Percentiles rank a stretch among this genome's conserved stretches.
Conservation (phyloP, 2,888 invertebrate genomes). For the Eugnorisma glareosa region DNA sequence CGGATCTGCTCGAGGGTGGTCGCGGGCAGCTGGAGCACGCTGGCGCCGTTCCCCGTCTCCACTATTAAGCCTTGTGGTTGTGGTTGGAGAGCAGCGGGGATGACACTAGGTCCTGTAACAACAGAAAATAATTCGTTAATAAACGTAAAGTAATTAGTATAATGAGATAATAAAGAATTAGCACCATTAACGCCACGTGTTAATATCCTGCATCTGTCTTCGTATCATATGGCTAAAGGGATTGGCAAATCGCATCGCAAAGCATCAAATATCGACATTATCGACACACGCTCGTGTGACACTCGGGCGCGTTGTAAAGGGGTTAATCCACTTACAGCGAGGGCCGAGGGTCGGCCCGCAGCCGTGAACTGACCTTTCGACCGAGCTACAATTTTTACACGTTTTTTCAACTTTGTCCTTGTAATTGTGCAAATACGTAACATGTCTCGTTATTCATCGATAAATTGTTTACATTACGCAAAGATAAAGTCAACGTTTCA, state of each 20-base stretch:
- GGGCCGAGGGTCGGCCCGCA: conserved; percentile 80
- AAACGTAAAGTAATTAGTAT: conserved; percentile 3
- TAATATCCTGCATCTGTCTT: conserved; percentile 71
- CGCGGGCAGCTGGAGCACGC: conserved; percentile 91
- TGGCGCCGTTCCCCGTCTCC: conserved; percentile 92
- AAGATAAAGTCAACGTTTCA: conserved; percentile 59
- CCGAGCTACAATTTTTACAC: conserved; percentile 70
- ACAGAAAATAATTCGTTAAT: conserved; percentile 59
- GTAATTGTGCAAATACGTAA: conserved; percentile 51
- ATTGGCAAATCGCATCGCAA: conserved; percentile 63
- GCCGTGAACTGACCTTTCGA: conserved; percentile 83
- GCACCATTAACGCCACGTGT: conserved; percentile 37
- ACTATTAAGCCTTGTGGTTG: conserved; percentile 91
- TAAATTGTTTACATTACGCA: conserved; percentile 62
- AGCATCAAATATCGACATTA: conserved; percentile 68
- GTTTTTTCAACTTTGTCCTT: conserved; percentile 71
- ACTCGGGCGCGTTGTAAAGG: conserved; percentile 82
- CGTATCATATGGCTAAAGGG: conserved; percentile 59
- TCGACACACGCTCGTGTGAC: conserved; percentile 71
- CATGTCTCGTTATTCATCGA: conserved; percentile 57
- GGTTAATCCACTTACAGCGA: conserved; percentile 86
- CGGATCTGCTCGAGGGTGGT: conserved; percentile 92
- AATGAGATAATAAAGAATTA: conserved; percentile 39
- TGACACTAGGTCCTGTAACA: conserved; percentile 83
- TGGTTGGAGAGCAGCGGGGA: conserved; percentile 77